These are phyloP conservation scores for Hypolimnas misippus DNA, from an alignment of 2,888 invertebrate genomes.

Conservation along the genomic window DNA sequence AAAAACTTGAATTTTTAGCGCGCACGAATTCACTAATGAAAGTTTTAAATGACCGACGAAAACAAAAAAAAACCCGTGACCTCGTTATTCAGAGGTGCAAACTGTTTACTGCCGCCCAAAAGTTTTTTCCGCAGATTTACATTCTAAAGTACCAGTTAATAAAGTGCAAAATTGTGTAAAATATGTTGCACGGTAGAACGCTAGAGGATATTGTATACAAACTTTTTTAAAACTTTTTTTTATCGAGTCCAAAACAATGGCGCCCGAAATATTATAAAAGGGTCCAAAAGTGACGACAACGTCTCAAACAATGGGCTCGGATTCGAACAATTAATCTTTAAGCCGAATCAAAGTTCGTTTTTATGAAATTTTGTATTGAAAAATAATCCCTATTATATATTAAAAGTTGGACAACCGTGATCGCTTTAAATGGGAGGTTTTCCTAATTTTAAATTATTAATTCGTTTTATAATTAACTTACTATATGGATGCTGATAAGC, in stretches of 20 bases:
- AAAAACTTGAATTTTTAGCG: conserved; percentile 68
- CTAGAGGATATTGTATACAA: conserved; percentile 48
- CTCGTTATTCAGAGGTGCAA: conserved; percentile 74
- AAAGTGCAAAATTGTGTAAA: conserved; percentile 27
- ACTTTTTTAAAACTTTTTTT: conserved; percentile 72
- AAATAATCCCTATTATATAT: conserved; percentile 14
- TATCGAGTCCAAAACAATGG: conserved; percentile 74
- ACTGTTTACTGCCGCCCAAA: conserved; percentile 50
- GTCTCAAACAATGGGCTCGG: conserved; percentile 67
- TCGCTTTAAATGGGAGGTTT: too few species aligned
- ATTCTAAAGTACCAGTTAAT: conserved; percentile 27
- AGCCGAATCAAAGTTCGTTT: conserved; percentile 66
- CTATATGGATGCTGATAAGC: too few species aligned
- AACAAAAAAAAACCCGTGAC: conserved; percentile 67
- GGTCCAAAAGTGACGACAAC: conserved; percentile 71
- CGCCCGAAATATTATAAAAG: conserved; percentile 71
- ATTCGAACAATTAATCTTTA: conserved; percentile 77
- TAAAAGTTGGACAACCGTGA: not conserved
- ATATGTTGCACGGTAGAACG: conserved; percentile 29
- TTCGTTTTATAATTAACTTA: too few species aligned
- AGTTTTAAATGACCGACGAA: conserved; percentile 78
- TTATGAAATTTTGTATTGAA: conserved; percentile 27
- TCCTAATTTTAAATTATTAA: too few species aligned
- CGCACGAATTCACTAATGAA: conserved; percentile 79
- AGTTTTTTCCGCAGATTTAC: conserved; percentile 31